phyloP scores from a whole-genome alignment of 2,113 vertebrate genomes.

The Pseudolaguvia tuberculata region DNA sequence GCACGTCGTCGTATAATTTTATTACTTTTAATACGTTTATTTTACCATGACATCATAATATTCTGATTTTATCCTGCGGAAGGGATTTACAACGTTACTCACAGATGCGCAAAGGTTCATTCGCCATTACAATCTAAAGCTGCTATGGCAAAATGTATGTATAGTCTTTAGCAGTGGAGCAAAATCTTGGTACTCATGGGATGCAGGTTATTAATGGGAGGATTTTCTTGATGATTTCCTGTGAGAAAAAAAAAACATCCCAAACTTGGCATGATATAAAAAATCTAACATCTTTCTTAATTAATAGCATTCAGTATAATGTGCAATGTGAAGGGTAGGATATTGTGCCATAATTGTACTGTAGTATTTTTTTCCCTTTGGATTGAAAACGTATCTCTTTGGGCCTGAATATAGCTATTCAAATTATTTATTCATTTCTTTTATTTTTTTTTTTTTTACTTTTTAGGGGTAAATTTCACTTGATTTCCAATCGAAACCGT shows the following conservation, averaged over 20 bases:
- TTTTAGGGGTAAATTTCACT: constrained; percentile 10
- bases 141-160: constrained; percentile 32
- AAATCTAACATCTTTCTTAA: constrained; percentile 55
- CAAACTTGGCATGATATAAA: constrained; percentile 57
- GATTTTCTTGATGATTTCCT: constrained; percentile 26
- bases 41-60: not conserved
- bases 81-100: not conserved
- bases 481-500: constrained; percentile 34
- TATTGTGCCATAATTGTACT: constrained; percentile 68
- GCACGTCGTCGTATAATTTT: constrained; percentile 19
- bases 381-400: constrained; percentile 44
- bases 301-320: constrained; percentile 51
- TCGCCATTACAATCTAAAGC: constrained; percentile 28
- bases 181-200: constrained; percentile 58
- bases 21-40: not conserved
- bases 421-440: constrained; percentile 29
- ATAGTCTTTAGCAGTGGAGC: constrained; percentile 67
- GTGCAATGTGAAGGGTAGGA: constrained; percentile 59
- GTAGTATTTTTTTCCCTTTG: constrained; percentile 60
- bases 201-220: constrained; percentile 15
- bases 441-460: constrained; percentile 23
- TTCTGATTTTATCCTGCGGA: not conserved
- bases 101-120: constrained; percentile 23
- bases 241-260: constrained; percentile 48
- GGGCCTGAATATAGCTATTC: constrained; percentile 56